Base-by-base conservation (phyloP, 2,797 vertebrate genomes). In the Peromyscus nudipes region DNA sequence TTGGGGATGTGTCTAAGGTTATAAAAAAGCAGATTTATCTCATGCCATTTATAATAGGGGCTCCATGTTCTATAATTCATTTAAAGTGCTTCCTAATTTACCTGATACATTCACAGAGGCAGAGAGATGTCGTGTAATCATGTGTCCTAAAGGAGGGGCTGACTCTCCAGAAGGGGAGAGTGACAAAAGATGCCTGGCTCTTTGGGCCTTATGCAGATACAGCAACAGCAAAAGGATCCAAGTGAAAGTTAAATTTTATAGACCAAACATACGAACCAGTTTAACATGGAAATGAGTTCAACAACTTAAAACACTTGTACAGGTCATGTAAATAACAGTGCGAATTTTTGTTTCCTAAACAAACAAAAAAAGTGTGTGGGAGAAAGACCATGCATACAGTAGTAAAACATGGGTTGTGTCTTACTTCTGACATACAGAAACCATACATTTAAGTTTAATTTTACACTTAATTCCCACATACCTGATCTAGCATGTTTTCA, bases 401-500 rank as follows among this genome's bases (percentile, higher is more conserved):
- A 96, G 29, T 92, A 37, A 89, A 95, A 92, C 40, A 73, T 25
- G 77, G 76, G 84, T 43, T 31, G 81, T 29, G 64, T 84, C 49
- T 62, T 65, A 65, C 57, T 81, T 49, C 19, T 76, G 79, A 37
- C 83, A n/a, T 57, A 79, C 49, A 94, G 93, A 79, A 76, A 64
- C 7, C 25, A 92, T 29, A 71, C 13, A 57, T 77, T 83, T 82
- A 86, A 93, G 81, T 97, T 82, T 94, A 89, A 91, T 79, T 92
- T 95, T 43, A 75, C 55, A 87, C 76, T 92, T 97, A 55, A 86
- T 95, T 96, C 97, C 90, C 73, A 99, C 99, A 96, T 97, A 99
- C 99, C 99, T 99, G 99, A 98, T 99, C 98, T 94, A 99, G 98
- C 96, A 99, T 98, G 97, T 98, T 99, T 88, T 94, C 98, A 97